These are phyloP conservation scores for Echinops telfairi DNA, from an alignment of 2,113 vertebrate species.

Conservation along the genomic window DNA sequence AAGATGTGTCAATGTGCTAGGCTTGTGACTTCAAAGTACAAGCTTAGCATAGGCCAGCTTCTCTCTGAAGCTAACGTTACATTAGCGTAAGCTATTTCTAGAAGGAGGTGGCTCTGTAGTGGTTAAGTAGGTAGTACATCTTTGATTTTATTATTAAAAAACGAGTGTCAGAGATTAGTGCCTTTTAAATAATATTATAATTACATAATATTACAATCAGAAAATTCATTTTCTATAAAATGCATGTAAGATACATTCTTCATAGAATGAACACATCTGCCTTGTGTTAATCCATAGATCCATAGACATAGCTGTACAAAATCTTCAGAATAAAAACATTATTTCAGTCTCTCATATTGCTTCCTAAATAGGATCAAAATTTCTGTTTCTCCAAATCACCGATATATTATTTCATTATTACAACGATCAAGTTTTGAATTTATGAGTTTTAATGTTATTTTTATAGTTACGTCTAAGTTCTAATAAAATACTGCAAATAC, in stretches of 20 bases:
- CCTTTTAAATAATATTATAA: not conserved
- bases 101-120: constrained; percentile 45
- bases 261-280: not conserved
- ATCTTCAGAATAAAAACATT: not conserved
- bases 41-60: constrained; percentile 38
- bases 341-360: not conserved
- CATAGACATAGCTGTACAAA: constrained; percentile 7
- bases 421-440: constrained; percentile 40
- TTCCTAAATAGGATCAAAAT: not conserved
- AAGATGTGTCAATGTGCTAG: constrained; percentile 80
- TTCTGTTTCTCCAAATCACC: not conserved
- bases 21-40: constrained; percentile 70
- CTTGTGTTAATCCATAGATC: not conserved
- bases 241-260: not conserved
- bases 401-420: constrained; percentile 30
- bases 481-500: constrained; percentile 54
- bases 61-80: constrained; percentile 47
- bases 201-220: not conserved
- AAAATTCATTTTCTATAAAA: not conserved
- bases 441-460: constrained; percentile 19
- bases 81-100: constrained; percentile 65
- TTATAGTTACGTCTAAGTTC: constrained; percentile 48
- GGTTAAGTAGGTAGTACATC: constrained; percentile 9
- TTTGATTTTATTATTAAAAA: constrained; percentile 50
- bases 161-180: not conserved